Evolutionary conservation across 1,140 invertebrate genomes (phyloP).

Genomic region (Battus philenor): DNA sequence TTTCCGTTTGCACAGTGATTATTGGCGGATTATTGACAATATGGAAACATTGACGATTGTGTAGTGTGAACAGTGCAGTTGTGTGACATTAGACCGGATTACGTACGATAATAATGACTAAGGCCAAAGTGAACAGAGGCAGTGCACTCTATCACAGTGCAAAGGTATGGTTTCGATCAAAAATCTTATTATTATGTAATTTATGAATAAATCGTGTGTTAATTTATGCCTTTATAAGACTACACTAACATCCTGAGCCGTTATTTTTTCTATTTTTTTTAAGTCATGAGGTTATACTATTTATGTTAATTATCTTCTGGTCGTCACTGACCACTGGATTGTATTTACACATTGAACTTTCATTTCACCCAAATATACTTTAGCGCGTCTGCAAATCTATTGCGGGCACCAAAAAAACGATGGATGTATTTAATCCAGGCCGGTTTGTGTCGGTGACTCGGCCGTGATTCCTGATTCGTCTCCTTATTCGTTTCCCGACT

Average conservation of each 20-base stretch:
- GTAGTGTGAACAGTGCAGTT: conserved; percentile 48
- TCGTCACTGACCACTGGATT: too few species aligned
- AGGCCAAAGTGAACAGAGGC: conserved; percentile 53
- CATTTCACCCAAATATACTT: conserved; percentile 6
- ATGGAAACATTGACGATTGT: conserved; percentile 32
- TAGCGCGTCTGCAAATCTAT: conserved; percentile 13
- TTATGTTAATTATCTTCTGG: too few species aligned
- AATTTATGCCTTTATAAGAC: too few species aligned
- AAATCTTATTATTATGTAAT: too few species aligned
- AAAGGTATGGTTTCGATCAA: conserved; percentile 66
- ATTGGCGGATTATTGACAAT: conserved; percentile 30
- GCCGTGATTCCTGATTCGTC: conserved; percentile 51
- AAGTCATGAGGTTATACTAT: too few species aligned
- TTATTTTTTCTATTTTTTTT: too few species aligned
- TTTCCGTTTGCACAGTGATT: conserved; percentile 32
- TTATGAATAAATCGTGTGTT: too few species aligned
- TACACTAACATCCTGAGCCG: too few species aligned
- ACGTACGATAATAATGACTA: conserved; percentile 48
- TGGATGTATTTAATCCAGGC: conserved; percentile 36
- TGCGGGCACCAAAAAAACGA: conserved; percentile 18
- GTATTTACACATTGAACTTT: conserved; percentile 9
- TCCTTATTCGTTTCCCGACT: conserved; percentile 31
- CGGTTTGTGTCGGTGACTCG: conserved; percentile 32
- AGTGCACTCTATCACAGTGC: conserved; percentile 67
- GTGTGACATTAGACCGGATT: conserved; percentile 38